Evolutionary conservation across 92 coral and sea anemone genomes (phyloP).

Genomic region (Parazoanthus atlanticus): DNA sequence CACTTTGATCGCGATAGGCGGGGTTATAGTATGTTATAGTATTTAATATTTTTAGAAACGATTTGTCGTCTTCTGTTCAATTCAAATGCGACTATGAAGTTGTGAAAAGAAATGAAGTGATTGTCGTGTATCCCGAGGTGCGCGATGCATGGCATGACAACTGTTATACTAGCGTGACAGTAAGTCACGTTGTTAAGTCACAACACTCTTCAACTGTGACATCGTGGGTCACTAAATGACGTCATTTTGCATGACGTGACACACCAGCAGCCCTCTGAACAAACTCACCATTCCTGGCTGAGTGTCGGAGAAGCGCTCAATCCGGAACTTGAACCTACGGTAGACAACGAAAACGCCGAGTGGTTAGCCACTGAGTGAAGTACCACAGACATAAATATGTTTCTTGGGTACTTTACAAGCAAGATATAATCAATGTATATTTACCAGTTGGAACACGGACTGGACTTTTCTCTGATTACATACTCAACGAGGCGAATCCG

Average conservation of each 20-base stretch:
- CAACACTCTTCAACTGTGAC: neutral
- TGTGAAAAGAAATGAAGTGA: neutral
- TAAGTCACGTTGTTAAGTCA: neutral
- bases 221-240: neutral
- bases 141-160: neutral
- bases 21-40: neutral
- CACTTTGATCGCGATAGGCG: too few species aligned
- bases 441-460: too few species aligned
- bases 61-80: too few species aligned
- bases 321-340: slow-evolving; percentile 82
- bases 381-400: too few species aligned
- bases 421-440: too few species aligned
- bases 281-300: slow-evolving; percentile 73
- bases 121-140: neutral
- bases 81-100: neutral
- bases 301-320: slow-evolving; percentile 80
- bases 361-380: neutral
- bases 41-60: too few species aligned
- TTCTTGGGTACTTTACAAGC: neutral
- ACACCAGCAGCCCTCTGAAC: slow-evolving; percentile 4
- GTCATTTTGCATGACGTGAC: slow-evolving; percentile 54
- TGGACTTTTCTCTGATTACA: too few species aligned
- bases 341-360: neutral
- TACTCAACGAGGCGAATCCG: too few species aligned
- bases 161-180: neutral